These are phyloP conservation scores for Ypsolopha sequella DNA, from an alignment of 2,888 invertebrate genomes.

Conservation along the genomic window DNA sequence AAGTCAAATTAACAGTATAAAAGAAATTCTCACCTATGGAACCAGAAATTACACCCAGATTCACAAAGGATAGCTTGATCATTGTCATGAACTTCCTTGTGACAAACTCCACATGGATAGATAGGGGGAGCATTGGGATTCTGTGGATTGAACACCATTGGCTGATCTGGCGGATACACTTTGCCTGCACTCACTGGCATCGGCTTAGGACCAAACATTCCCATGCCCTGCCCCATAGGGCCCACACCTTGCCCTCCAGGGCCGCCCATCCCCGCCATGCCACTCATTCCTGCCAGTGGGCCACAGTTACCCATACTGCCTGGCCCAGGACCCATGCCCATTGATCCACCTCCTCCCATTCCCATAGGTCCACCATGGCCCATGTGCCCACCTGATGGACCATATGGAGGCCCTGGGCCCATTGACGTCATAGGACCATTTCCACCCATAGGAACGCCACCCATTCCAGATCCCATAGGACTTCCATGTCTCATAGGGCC, in stretches of 20 bases:
- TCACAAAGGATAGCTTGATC: conserved; percentile 98
- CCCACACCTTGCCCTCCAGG: conserved; percentile 67
- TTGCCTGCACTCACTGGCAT: conserved; percentile 94
- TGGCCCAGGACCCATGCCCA: conserved; percentile 61
- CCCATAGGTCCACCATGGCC: conserved; percentile 66
- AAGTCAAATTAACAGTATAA: conserved; percentile 1
- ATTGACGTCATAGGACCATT: conserved; percentile 62
- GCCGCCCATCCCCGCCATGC: conserved; percentile 59
- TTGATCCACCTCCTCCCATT: conserved; percentile 57
- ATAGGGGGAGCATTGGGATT: conserved; percentile 99
- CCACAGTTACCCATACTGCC: conserved; percentile 66
- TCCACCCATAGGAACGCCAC: conserved; percentile 70
- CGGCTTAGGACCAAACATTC: conserved; percentile 83
- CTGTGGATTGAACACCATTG: conserved; percentile 98
- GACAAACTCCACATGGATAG: conserved; percentile 97
- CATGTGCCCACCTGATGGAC: conserved; percentile 49
- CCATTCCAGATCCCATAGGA: conserved; percentile 69
- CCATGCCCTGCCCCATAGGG: conserved; percentile 72
- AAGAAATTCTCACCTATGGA: conserved; percentile 82
- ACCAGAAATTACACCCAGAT: conserved; percentile 99
- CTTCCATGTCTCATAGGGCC: conserved; percentile 67
- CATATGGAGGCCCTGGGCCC: conserved; percentile 62
- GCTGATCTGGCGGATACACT: conserved; percentile 95
- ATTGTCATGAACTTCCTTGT: conserved; percentile 98
- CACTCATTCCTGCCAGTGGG: conserved; percentile 64